Evolutionary conservation across 2,113 vertebrate species (phyloP).

Genomic region (Rhagologus leucostigma): DNA sequence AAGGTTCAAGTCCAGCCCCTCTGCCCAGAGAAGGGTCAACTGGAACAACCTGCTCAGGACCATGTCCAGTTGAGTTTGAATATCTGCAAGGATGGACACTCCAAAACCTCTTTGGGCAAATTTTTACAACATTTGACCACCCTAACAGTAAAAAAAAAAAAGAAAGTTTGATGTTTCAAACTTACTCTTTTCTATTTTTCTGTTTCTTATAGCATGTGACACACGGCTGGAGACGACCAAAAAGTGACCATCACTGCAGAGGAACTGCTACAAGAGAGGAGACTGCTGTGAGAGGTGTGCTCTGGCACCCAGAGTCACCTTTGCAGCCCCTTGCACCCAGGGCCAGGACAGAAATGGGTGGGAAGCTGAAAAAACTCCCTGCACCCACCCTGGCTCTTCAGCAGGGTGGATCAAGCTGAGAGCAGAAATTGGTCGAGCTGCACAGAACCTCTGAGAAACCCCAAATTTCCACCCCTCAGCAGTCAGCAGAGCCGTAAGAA

Average conservation of each 20-base stretch:
- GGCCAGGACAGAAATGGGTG: neutral
- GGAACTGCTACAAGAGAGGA: neutral
- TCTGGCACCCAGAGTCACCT: neutral
- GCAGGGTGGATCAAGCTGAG: neutral
- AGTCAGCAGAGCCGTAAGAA: neutral
- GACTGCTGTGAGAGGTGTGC: neutral
- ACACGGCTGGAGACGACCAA: slow-evolving; percentile 68
- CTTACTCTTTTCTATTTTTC: neutral
- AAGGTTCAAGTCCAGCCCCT: neutral
- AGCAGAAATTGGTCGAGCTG: neutral
- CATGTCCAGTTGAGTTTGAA: neutral
- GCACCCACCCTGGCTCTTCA: neutral
- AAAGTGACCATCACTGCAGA: slow-evolving; percentile 73
- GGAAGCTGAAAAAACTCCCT: neutral
- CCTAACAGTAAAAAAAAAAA: neutral
- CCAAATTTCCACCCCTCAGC: neutral
- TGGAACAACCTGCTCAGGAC: neutral
- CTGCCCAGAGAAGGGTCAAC: neutral
- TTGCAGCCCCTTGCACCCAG: neutral
- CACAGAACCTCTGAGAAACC: neutral
- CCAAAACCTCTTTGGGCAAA: neutral
- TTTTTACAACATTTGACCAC: neutral
- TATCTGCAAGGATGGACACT: neutral
- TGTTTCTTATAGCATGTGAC: slow-evolving; percentile 59
- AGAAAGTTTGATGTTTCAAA: neutral